Evolutionary conservation across 1,140 invertebrate species (phyloP).

Genomic region (Drosophila guanche): DNA sequence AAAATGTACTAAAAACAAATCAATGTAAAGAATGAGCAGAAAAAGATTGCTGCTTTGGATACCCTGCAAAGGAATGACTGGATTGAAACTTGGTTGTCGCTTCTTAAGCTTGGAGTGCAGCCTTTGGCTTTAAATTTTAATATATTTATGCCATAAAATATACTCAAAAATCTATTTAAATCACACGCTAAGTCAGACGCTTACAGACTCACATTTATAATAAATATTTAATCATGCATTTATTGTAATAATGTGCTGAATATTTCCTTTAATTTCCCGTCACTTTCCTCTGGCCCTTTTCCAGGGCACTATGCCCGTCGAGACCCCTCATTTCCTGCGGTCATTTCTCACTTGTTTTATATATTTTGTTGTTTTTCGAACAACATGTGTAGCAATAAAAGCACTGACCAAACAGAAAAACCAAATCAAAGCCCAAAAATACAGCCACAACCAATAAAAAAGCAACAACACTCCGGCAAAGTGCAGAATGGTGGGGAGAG

Average conservation of each 20-base stretch:
- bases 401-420: conserved; percentile 58
- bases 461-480: conserved; percentile 36
- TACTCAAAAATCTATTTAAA: not conserved
- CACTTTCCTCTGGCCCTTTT: too few relatives aligned
- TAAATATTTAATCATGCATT: not conserved
- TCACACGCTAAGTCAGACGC: not conserved
- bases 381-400: conserved; percentile 82
- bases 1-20: conserved; percentile 76
- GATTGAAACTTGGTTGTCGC: not conserved
- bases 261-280: not conserved
- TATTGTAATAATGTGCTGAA: too few relatives aligned
- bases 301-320: conserved; percentile 12
- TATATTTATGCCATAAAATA: not conserved
- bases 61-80: conserved; percentile 1
- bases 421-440: conserved; percentile 50
- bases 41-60: conserved; percentile 7
- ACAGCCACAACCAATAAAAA: conserved; percentile 53
- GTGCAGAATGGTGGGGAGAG: too few relatives aligned
- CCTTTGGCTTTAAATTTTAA: not conserved
- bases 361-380: conserved; percentile 57
- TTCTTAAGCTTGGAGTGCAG: too few relatives aligned
- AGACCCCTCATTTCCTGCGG: not conserved
- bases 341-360: conserved; percentile 40
- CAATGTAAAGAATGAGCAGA: conserved; percentile 22
- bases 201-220: too few relatives aligned